A percentile compares a stretch with the other conserved stretches of the same genome.
These are phyloP conservation scores for Dusona sp. DNA, from an alignment of 2,888 invertebrate genomes.

Conservation along the genomic window DNA sequence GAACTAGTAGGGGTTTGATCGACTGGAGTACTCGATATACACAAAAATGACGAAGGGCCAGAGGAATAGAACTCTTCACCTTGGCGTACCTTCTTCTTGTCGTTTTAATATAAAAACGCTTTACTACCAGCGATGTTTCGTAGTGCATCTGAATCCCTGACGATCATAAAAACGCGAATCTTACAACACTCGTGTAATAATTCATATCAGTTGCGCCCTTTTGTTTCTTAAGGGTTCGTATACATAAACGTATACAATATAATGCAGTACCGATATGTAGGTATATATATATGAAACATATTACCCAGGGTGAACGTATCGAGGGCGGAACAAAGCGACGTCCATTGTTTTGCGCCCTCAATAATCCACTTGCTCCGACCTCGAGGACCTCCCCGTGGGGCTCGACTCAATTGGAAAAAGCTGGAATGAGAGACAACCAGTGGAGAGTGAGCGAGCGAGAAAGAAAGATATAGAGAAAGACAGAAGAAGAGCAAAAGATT, in stretches of 20 bases:
- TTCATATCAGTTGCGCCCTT: slow-evolving; percentile 2
- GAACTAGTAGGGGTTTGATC: slow-evolving; percentile 57
- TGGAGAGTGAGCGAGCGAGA: slow-evolving; percentile 55
- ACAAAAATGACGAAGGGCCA: slow-evolving; percentile 81
- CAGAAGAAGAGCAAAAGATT: slow-evolving; percentile 47
- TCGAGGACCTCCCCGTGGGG: slow-evolving; percentile 76
- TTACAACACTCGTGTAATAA: background rate
- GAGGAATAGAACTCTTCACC: slow-evolving; percentile 67
- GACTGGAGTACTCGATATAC: slow-evolving; percentile 78
- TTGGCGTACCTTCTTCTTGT: slow-evolving; percentile 70
- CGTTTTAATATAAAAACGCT: slow-evolving; percentile 39
- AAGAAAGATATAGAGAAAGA: slow-evolving; percentile 42
- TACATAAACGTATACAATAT: slow-evolving; percentile 16
- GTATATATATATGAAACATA: slow-evolving; percentile 76
- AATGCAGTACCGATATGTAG: slow-evolving; percentile 15
- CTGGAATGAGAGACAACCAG: slow-evolving; percentile 49
- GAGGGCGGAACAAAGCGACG: slow-evolving; percentile 79
- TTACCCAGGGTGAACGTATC: slow-evolving; percentile 76
- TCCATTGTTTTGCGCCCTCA: slow-evolving; percentile 83
- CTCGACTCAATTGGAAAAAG: slow-evolving; percentile 78
- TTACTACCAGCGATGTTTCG: slow-evolving; percentile 23
- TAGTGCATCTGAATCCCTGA: background rate
- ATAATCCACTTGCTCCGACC: slow-evolving; percentile 83
- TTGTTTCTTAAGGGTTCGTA: background rate
- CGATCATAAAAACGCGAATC: slow-evolving; percentile 4